Conservation (phyloP, 1,140 invertebrate genomes). For the Eubasilissa regina region DNA sequence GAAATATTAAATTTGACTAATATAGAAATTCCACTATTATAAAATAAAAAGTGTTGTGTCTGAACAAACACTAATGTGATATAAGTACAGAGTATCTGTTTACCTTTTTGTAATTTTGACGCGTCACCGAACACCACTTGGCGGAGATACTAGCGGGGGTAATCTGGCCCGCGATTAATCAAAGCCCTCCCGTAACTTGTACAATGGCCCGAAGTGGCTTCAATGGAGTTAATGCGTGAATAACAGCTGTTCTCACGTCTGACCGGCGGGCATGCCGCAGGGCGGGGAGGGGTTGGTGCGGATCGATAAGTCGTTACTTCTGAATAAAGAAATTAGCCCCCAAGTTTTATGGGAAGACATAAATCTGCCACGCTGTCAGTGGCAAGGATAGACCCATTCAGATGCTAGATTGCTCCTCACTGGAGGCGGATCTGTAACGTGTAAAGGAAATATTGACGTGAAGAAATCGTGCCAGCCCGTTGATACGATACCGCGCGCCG, state of each 20-base stretch:
- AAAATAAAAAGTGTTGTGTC: too few species aligned
- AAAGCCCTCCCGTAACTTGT: too few species aligned
- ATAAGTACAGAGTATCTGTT: too few species aligned
- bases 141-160: too few species aligned
- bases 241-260: slow-evolving; percentile 33
- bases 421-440: not conserved
- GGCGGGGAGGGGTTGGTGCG: not conserved
- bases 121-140: too few species aligned
- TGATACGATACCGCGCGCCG: too few species aligned
- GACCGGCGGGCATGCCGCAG: not conserved
- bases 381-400: not conserved
- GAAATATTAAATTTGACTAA: too few species aligned
- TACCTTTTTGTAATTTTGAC: too few species aligned
- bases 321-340: slow-evolving; percentile 35
- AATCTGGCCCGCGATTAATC: too few species aligned
- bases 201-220: too few species aligned
- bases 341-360: slow-evolving; percentile 16
- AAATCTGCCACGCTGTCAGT: slow-evolving; percentile 24
- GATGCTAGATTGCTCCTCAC: slow-evolving; percentile 12
- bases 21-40: too few species aligned
- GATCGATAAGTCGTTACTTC: slow-evolving; percentile 29
- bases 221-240: not conserved
- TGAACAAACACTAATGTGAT: too few species aligned
- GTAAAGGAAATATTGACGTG: not conserved
- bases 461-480: not conserved